A percentile compares a stretch with the other conserved stretches of the same genome.
These are phyloP conservation scores for Crypturellus tataupa DNA, from an alignment of 2,797 vertebrate species.

Conservation along the genomic window DNA sequence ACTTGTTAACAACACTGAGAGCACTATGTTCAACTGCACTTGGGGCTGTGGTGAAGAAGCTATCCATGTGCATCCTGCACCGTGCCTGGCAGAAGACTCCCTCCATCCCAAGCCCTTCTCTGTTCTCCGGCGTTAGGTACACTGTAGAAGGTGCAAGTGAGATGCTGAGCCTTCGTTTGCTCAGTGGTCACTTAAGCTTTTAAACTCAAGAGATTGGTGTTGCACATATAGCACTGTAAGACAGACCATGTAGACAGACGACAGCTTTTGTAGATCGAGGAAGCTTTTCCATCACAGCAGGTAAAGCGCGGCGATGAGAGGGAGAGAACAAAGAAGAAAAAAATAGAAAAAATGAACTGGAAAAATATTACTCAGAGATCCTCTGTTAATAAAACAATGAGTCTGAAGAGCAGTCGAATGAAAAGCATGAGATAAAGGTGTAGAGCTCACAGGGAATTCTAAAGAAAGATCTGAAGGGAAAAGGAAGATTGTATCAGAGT, in stretches of 20 bases:
- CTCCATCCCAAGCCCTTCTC: too few species aligned
- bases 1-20: too few species aligned
- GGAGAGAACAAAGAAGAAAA: background rate
- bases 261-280: background rate
- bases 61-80: background rate
- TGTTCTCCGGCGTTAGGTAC: background rate
- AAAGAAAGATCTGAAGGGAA: background rate
- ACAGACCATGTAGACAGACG: background rate
- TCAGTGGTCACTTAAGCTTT: background rate
- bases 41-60: background rate
- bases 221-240: background rate
- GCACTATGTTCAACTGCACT: too few species aligned
- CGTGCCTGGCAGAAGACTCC: background rate
- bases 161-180: background rate
- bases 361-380: background rate
- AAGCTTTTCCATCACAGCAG: background rate
- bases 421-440: background rate
- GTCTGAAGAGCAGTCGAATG: background rate
- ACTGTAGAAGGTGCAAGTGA: background rate
- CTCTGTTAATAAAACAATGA: background rate
- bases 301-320: background rate
- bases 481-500: background rate
- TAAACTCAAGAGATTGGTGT: background rate
- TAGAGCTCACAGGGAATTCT: background rate
- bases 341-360: background rate